Evolutionary conservation across 1,140 invertebrate genomes (phyloP), one percentile per base, ranked within the genome.

Genomic region (Aphelinus certus): DNA sequence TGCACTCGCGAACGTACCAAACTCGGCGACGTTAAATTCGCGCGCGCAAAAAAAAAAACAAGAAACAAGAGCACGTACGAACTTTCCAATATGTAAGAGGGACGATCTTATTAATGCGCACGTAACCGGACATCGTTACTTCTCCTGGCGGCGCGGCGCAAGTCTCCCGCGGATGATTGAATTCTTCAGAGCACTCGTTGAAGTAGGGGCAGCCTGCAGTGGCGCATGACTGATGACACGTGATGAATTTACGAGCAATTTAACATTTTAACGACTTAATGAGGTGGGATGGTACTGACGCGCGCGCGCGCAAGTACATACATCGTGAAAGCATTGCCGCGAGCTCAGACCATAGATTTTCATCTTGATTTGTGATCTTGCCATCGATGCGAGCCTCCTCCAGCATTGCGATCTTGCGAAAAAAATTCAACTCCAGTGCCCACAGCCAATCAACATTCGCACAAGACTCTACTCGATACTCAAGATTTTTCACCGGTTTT

Each of bases 171-270:
- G 26, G 64, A 45, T 3, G 10, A 1, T 49, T 45, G 65, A 56
- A 67, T 55, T 53, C 51, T 26, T 7, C n/a, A 0, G 48, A 3
- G 65, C 9, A 10, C 7, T 9, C 7, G 7, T 43, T 7, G 42
- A 26, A 43, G 26, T 43, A 43, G 56, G 56, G 56, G 56, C 6
- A 3, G 26, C 56, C 26, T 26, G 26, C 45, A 10, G 51, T 65
- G 65, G 65, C 57, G 57, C 60, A 58, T 69, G 67, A 69, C 60
- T 69, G 67, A 69, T 69, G 67, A 69, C 67, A 60, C 46, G 51
- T 69, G 67, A 69, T 69, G 67, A 69, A 69, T 69, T 69, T 69
- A 69, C 67, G 67, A 69, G 67, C 67, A 58, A 69, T 69, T 69
- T 69, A 69, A 10, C 55, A 69, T 69, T 60, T 69, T 69, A 69